phyloP scores from a whole-genome alignment of 2,888 invertebrate genomes.

The Prosapia bicincta region DNA sequence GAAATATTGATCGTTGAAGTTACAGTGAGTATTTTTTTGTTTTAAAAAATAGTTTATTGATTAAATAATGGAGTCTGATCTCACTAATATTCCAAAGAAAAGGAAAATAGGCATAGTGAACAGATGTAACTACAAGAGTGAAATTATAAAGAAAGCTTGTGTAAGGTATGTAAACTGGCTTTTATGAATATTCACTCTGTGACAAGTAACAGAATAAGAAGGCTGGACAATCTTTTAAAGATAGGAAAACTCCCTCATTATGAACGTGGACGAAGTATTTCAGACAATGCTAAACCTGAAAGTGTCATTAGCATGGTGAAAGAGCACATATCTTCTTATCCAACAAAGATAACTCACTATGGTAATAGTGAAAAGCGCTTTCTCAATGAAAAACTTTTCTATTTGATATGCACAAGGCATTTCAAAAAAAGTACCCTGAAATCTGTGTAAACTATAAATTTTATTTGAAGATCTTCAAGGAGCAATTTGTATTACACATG shows the following conservation, averaged over 20 bases:
- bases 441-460: conserved; percentile 30
- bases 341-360: neutral
- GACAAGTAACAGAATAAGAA: neutral
- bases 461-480: conserved; percentile 32
- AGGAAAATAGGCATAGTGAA: too few species aligned
- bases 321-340: neutral
- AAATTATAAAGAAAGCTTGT: too few species aligned
- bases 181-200: neutral
- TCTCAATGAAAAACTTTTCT: neutral
- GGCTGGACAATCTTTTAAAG: neutral
- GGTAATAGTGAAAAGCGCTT: neutral
- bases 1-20: too few species aligned
- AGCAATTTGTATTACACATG: too few species aligned
- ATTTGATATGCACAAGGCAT: neutral
- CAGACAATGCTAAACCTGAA: neutral
- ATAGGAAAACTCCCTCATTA: neutral
- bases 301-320: neutral
- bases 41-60: too few species aligned
- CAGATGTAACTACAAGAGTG: too few species aligned
- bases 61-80: too few species aligned
- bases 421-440: neutral
- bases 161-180: too few species aligned
- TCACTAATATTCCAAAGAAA: too few species aligned
- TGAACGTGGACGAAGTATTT: too few species aligned
- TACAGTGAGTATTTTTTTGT: too few species aligned